phyloP scores from a whole-genome alignment of 2,888 invertebrate genomes.

The Drosophila buzzatii region DNA sequence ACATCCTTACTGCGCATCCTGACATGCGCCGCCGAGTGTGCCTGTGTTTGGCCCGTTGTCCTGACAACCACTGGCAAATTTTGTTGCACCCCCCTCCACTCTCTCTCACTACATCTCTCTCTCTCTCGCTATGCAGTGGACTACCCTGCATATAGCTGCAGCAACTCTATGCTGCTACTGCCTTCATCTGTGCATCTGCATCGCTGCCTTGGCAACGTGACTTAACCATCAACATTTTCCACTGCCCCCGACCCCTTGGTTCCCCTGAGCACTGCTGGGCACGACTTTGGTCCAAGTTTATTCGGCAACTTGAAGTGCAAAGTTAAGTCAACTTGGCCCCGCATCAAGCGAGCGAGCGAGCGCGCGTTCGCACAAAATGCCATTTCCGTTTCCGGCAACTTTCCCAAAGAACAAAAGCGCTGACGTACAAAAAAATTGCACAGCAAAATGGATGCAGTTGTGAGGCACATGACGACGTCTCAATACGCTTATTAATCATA shows the following conservation, averaged over 20 bases:
- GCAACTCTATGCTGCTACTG: not conserved
- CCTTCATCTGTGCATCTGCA: slow-evolving; percentile 64
- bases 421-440: slow-evolving; percentile 20
- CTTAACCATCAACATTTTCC: slow-evolving; percentile 7
- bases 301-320: slow-evolving; percentile 77
- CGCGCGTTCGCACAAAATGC: slow-evolving; percentile 69
- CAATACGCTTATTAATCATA: slow-evolving; percentile 10
- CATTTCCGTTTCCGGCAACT: slow-evolving; percentile 80
- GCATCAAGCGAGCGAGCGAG: slow-evolving; percentile 38
- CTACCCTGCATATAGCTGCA: not conserved
- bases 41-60: slow-evolving; percentile 63
- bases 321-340: slow-evolving; percentile 74
- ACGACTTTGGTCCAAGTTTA: slow-evolving; percentile 69
- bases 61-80: slow-evolving; percentile 71
- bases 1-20: slow-evolving; percentile 64
- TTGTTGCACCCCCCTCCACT: slow-evolving; percentile 46
- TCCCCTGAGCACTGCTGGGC: slow-evolving; percentile 16
- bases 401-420: slow-evolving; percentile 63
- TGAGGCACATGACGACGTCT: not conserved
- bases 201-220: slow-evolving; percentile 44
- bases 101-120: not conserved
- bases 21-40: slow-evolving; percentile 53
- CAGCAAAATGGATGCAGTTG: slow-evolving; percentile 7
- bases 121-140: not conserved
- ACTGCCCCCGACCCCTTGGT: not conserved